phyloP scores from a whole-genome alignment of 2,888 invertebrate species.

The Didymodactylos carnosus region DNA sequence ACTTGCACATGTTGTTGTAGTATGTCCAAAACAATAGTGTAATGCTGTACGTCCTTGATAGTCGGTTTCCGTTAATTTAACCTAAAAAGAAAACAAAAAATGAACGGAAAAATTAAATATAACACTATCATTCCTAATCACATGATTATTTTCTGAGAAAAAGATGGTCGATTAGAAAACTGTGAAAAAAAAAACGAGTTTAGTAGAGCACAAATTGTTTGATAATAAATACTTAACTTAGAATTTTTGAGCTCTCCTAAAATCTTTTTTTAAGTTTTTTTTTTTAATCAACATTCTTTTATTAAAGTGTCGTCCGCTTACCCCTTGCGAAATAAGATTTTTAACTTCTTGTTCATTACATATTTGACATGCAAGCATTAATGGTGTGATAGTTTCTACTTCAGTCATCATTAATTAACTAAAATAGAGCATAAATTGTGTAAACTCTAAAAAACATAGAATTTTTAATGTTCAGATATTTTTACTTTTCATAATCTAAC shows the following conservation, averaged over 20 bases:
- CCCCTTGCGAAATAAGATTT: constrained; percentile 22
- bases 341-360: constrained; percentile 22
- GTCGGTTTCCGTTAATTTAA: constrained; percentile 18
- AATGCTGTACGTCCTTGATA: constrained; percentile 46
- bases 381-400: constrained; percentile 21
- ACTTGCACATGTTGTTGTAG: constrained; percentile 47
- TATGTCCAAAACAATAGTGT: constrained; percentile 66
- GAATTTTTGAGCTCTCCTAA: no score
- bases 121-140: constrained; percentile 4
- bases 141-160: no score
- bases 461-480: not conserved
- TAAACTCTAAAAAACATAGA: not conserved
- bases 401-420: not conserved
- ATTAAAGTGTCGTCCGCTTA: constrained; percentile 13
- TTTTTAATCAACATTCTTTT: not conserved
- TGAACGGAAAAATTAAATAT: not conserved
- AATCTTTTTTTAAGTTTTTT: not conserved
- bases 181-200: no score
- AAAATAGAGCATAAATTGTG: not conserved
- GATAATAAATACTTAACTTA: no score
- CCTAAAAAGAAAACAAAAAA: constrained; percentile 9
- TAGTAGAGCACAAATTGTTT: no score
- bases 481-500: not conserved
- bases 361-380: constrained; percentile 26
- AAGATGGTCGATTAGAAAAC: no score